Percentiles rank a stretch among this genome's conserved stretches.
Conservation (phyloP, 2,888 invertebrate genomes). For the Troides aeacus region DNA sequence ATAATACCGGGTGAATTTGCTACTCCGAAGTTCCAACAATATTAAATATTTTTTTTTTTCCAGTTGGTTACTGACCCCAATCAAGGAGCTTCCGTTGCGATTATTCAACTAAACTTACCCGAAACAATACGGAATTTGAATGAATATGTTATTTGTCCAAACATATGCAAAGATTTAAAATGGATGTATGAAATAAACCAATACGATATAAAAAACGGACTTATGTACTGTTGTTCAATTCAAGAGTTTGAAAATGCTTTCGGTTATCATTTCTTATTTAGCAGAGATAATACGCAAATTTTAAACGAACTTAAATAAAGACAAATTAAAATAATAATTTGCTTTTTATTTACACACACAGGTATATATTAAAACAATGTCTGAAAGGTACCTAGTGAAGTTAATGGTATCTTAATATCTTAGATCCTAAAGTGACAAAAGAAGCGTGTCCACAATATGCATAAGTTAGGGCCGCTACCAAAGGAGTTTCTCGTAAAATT, state of each 20-base stretch:
- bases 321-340: not conserved
- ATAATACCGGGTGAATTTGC: no score
- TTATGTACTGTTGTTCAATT: constrained; percentile 50
- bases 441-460: no score
- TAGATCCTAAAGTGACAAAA: no score
- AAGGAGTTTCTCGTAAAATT: no score
- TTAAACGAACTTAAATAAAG: not conserved
- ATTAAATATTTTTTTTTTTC: constrained; percentile 25
- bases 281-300: not conserved
- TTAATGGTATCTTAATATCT: no score
- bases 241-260: constrained; percentile 38
- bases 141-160: constrained; percentile 41
- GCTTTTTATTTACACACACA: no score
- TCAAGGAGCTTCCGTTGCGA: constrained; percentile 43
- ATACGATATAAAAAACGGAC: constrained; percentile 43
- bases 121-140: constrained; percentile 37
- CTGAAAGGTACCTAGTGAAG: not conserved
- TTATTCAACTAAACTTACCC: constrained; percentile 55
- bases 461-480: no score
- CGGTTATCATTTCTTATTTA: constrained; percentile 25
- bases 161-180: constrained; percentile 42
- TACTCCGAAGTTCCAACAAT: not conserved
- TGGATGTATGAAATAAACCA: constrained; percentile 48
- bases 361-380: not conserved
- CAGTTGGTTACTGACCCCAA: constrained; percentile 50